Conservation (phyloP, 2,797 vertebrate genomes). For the Myripristis murdjan region DNA sequence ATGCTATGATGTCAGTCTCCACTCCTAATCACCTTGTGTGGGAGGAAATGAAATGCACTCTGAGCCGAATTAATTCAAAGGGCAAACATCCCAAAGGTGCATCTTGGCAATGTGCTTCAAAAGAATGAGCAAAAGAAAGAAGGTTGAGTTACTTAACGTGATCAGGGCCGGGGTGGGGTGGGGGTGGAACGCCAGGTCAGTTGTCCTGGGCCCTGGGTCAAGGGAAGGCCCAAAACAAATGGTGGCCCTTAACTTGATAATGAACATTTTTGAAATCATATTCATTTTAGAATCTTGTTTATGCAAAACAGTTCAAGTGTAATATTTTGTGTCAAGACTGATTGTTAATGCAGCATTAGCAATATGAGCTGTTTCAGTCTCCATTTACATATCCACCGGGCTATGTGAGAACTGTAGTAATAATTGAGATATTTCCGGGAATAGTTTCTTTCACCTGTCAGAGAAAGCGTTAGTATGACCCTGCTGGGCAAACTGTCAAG, state of each 20-base stretch:
- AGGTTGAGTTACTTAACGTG: not conserved
- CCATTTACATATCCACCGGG: not conserved
- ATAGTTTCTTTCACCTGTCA: constrained; percentile 1
- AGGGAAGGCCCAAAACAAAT: too few relatives aligned
- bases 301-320: not conserved
- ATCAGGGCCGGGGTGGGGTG: too few relatives aligned
- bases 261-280: too few relatives aligned
- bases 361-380: not conserved
- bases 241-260: not conserved
- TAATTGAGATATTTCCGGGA: constrained; percentile 42
- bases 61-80: constrained; percentile 33
- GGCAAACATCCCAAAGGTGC: constrained; percentile 26
- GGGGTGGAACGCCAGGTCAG: too few relatives aligned
- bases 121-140: constrained; percentile 2
- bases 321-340: not conserved
- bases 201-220: too few relatives aligned
- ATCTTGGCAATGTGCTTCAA: constrained; percentile 8
- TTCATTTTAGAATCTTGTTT: too few relatives aligned
- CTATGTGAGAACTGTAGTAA: constrained; percentile 6
- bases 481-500: constrained; percentile 1
- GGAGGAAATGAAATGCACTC: constrained; percentile 51
- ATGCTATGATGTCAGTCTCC: constrained; percentile 17
- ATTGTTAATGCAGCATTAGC: not conserved
- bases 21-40: constrained; percentile 33
- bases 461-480: constrained; percentile 19